These are phyloP conservation scores for Coracias cyanogaster DNA, from an alignment of 2,797 vertebrate genomes.

Conservation along the genomic window DNA sequence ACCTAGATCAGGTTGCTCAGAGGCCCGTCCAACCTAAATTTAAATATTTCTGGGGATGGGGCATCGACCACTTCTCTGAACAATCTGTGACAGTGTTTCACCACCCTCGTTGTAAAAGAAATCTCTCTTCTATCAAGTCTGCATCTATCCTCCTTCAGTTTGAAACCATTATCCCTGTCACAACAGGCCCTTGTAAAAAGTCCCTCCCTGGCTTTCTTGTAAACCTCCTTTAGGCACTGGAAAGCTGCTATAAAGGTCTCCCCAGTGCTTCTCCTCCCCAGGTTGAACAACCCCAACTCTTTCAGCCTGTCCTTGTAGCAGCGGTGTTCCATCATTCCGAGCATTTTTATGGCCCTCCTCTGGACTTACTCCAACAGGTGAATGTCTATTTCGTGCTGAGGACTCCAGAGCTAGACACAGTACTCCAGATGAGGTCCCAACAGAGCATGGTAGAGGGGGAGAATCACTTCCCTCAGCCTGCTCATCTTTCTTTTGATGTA, in stretches of 20 bases:
- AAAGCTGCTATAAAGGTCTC: accelerated
- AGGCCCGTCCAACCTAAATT: not conserved
- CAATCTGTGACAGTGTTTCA: not conserved
- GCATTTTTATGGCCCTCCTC: not conserved
- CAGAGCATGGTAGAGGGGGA: not conserved
- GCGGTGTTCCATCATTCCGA: not conserved
- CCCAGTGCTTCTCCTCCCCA: not conserved
- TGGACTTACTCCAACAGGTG: accelerated
- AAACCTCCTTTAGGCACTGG: not conserved
- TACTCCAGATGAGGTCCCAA: not conserved
- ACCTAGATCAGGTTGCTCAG: not conserved
- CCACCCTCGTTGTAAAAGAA: accelerated
- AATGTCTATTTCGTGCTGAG: not conserved
- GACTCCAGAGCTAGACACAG: not conserved
- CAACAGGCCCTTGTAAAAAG: not conserved
- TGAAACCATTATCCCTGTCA: accelerated
- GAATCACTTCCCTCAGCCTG: not conserved
- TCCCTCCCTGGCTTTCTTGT: accelerated
- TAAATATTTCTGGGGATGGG: not conserved
- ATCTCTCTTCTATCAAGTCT: not conserved
- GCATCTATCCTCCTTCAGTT: not conserved
- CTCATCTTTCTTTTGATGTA: not conserved
- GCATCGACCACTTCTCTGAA: accelerated
- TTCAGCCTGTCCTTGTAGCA: not conserved
- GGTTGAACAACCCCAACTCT: not conserved